Evolutionary conservation across 2,797 vertebrate genomes (phyloP).

Genomic region (Anguilla anguilla): DNA sequence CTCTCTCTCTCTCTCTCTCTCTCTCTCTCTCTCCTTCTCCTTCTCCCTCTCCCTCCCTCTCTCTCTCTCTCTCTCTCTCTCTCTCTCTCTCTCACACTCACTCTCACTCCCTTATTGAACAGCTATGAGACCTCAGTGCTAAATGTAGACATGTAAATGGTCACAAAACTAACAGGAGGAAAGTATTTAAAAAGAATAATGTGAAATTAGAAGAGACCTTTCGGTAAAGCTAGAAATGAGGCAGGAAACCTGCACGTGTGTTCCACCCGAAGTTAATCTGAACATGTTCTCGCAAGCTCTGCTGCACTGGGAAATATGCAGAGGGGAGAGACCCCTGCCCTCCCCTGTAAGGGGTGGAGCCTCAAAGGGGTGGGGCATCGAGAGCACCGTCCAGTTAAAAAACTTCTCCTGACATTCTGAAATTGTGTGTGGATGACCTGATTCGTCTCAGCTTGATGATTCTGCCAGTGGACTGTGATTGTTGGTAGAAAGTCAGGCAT

Average conservation of each 20-base stretch:
- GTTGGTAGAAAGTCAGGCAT: conserved; percentile 10
- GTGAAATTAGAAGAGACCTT: background rate
- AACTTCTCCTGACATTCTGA: conserved; percentile 12
- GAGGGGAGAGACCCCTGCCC: background rate
- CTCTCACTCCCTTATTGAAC: background rate
- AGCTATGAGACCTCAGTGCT: background rate
- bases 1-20: no score
- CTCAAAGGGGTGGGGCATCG: background rate
- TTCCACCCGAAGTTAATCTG: background rate
- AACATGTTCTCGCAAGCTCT: background rate
- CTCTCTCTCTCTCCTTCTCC: no score
- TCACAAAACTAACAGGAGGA: background rate
- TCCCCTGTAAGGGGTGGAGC: background rate
- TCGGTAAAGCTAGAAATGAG: background rate
- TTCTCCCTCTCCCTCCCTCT: no score
- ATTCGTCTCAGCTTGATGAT: conserved; percentile 6
- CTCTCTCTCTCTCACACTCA: background rate
- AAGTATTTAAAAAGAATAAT: background rate
- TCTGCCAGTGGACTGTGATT: background rate
- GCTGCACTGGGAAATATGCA: conserved; percentile 3
- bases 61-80: no score
- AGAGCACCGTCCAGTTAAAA: background rate
- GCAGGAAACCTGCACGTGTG: background rate
- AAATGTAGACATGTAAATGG: background rate
- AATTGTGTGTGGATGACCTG: conserved; percentile 12